phyloP scores from a whole-genome alignment of 2,797 vertebrate genomes.

The Rhinella marina region DNA sequence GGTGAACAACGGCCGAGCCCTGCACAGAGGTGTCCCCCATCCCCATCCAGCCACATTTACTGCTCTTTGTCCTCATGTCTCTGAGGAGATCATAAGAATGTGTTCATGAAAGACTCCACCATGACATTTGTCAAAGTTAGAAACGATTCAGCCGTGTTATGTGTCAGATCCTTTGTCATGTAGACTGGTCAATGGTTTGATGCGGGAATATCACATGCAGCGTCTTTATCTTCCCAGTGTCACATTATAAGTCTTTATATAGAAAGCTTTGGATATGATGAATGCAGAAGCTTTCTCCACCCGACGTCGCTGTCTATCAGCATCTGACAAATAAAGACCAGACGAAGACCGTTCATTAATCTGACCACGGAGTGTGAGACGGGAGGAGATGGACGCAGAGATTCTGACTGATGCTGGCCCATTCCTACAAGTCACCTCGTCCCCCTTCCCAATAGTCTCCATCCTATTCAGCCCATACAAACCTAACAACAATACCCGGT shows the following conservation, averaged over 20 bases:
- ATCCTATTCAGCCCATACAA: neutral
- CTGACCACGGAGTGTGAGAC: neutral
- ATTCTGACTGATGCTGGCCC: neutral
- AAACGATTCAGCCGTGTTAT: neutral
- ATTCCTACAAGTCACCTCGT: neutral
- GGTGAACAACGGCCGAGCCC: neutral
- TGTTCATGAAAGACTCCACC: slow-evolving; percentile 11
- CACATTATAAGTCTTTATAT: neutral
- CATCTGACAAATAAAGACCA: slow-evolving; percentile 52
- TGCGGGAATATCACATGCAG: neutral
- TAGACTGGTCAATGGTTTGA: neutral
- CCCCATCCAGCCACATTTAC: neutral
- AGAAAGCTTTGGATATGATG: slow-evolving; percentile 1
- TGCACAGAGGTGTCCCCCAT: neutral
- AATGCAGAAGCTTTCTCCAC: slow-evolving; percentile 56
- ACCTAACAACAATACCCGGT: neutral
- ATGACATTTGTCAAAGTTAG: neutral
- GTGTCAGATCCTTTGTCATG: slow-evolving; percentile 17
- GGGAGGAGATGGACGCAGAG: neutral
- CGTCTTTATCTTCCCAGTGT: slow-evolving; percentile 1
- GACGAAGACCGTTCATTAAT: slow-evolving; percentile 49
- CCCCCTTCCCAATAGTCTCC: neutral
- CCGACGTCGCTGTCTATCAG: slow-evolving; percentile 66
- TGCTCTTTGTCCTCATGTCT: neutral
- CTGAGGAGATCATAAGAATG: slow-evolving; percentile 6